A percentile compares a stretch with the other conserved stretches of the same genome.
Evolutionary conservation across 1,140 invertebrate genomes (phyloP).

Genomic region (Macrocentrus cingulum): DNA sequence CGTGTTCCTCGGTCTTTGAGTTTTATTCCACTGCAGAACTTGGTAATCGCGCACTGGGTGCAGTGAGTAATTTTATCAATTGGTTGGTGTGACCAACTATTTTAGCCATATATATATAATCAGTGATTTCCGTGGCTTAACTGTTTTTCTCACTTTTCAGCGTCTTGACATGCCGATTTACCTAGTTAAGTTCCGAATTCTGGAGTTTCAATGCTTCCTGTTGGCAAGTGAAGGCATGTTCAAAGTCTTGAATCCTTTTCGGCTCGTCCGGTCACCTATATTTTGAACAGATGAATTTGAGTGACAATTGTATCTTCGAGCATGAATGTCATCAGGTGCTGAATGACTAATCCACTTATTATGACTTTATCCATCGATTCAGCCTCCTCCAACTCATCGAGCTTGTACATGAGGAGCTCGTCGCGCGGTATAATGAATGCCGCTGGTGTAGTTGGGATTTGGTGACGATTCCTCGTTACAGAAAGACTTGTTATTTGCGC

Average conservation of each 20-base stretch:
- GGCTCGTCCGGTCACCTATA: neutral
- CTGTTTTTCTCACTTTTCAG: slow-evolving; percentile 43
- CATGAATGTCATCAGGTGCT: slow-evolving; percentile 47
- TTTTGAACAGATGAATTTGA: slow-evolving; percentile 22
- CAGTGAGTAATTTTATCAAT: slow-evolving; percentile 50
- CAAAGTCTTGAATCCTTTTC: slow-evolving; percentile 27
- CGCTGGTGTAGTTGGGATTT: slow-evolving; percentile 52
- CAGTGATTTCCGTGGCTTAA: slow-evolving; percentile 38
- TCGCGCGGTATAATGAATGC: slow-evolving; percentile 44
- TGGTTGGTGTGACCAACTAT: slow-evolving; percentile 43
- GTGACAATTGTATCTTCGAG: slow-evolving; percentile 47
- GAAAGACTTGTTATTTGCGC: slow-evolving; percentile 52
- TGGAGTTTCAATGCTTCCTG: slow-evolving; percentile 34
- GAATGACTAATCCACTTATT: slow-evolving; percentile 51
- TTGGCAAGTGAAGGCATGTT: slow-evolving; percentile 33
- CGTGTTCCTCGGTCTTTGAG: slow-evolving; percentile 35
- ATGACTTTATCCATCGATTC: slow-evolving; percentile 43
- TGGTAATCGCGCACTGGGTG: slow-evolving; percentile 44
- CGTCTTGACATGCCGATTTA: slow-evolving; percentile 36
- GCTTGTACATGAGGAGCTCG: slow-evolving; percentile 46
- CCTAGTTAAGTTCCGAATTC: slow-evolving; percentile 35
- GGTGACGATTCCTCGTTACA: slow-evolving; percentile 48
- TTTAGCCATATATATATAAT: slow-evolving; percentile 45
- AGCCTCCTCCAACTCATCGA: slow-evolving; percentile 51
- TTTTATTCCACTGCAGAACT: slow-evolving; percentile 42